phyloP scores from a whole-genome alignment of 2,797 vertebrate genomes.

The Pelodytes ibericus region DNA sequence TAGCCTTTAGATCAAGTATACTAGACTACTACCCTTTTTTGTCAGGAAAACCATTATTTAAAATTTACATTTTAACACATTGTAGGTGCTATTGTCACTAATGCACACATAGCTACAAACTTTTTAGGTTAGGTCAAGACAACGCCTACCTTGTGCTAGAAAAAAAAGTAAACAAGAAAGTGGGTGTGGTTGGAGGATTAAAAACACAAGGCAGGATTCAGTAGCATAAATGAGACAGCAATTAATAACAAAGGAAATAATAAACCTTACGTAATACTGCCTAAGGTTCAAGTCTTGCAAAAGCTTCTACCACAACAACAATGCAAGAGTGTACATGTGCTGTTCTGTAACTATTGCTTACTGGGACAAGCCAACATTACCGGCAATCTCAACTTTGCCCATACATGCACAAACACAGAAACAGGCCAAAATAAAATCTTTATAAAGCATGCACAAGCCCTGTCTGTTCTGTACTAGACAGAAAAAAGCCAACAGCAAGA shows the following conservation, averaged over 20 bases:
- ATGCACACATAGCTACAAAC: too few relatives aligned
- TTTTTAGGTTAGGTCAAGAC: too few relatives aligned
- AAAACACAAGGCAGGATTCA: neutral
- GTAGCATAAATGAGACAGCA: neutral
- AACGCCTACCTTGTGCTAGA: neutral
- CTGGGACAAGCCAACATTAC: neutral
- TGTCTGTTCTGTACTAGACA: neutral
- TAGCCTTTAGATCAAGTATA: too few relatives aligned
- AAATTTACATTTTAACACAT: too few relatives aligned
- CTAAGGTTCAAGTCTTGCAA: neutral
- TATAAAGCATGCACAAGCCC: neutral
- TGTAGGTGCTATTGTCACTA: too few relatives aligned
- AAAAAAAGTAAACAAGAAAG: neutral
- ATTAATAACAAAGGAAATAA: neutral
- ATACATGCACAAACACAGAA: neutral
- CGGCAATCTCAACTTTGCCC: neutral
- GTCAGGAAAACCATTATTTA: too few relatives aligned
- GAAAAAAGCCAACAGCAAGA: neutral
- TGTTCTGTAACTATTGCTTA: neutral
- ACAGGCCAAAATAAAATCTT: neutral
- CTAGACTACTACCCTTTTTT: too few relatives aligned
- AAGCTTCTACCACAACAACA: neutral
- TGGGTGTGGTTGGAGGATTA: neutral
- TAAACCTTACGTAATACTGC: neutral
- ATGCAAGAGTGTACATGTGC: slow-evolving; percentile 3